phyloP scores from a whole-genome alignment of 2,888 invertebrate genomes.

The Pristionchus japonicus region DNA sequence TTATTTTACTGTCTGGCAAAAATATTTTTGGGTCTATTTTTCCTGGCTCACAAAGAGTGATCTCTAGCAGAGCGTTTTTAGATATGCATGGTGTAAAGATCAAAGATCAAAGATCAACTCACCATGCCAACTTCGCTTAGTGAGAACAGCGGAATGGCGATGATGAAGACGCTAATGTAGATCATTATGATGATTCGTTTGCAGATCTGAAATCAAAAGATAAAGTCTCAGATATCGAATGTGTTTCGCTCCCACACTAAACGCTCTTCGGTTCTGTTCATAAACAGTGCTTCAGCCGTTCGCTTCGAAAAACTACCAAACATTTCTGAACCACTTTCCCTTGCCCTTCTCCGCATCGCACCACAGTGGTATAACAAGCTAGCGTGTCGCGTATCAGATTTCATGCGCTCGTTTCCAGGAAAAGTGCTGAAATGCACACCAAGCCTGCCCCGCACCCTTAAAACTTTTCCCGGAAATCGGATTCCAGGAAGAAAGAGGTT shows the following conservation, averaged over 20 bases:
- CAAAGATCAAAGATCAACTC: conserved; percentile 37
- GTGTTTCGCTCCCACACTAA: neutral
- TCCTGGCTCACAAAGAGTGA: neutral
- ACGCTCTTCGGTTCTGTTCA: too few species aligned
- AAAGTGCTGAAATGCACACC: neutral
- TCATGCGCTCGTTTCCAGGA: neutral
- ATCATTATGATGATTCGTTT: conserved; percentile 56
- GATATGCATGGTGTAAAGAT: neutral
- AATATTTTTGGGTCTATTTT: too few species aligned
- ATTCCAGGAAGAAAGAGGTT: neutral
- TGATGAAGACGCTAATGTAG: conserved; percentile 62
- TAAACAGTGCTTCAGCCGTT: too few species aligned
- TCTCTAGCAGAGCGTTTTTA: neutral
- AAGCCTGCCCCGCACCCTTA: neutral
- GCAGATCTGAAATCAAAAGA: conserved; percentile 23
- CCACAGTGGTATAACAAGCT: neutral
- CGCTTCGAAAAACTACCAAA: too few species aligned
- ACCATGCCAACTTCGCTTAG: conserved; percentile 64
- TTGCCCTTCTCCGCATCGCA: neutral
- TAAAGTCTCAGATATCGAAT: neutral
- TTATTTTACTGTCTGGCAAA: too few species aligned
- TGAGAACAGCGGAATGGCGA: conserved; percentile 69
- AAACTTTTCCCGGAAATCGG: neutral
- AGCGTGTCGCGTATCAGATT: neutral
- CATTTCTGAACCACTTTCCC: too few species aligned